phyloP scores from a whole-genome alignment of 2,888 invertebrate genomes.

The Drosophila helvetica region DNA sequence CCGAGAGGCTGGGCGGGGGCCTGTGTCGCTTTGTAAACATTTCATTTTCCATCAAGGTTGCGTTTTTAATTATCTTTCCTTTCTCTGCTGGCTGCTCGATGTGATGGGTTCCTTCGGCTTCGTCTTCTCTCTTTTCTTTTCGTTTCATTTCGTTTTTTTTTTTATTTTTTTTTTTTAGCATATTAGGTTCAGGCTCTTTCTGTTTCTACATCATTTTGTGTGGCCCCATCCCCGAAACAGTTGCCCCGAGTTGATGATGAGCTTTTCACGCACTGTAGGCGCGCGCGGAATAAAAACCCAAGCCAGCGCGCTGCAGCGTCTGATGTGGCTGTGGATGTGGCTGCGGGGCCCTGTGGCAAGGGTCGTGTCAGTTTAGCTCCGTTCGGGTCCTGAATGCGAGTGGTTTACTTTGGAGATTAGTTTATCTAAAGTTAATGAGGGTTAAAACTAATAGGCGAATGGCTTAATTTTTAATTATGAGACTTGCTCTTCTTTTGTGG shows the following conservation, averaged over 20 bases:
- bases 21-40: constrained; percentile 79
- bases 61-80: constrained; percentile 83
- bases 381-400: constrained; percentile 65
- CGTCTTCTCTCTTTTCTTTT: constrained; percentile 8
- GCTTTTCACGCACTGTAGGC: constrained; percentile 78
- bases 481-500: constrained; percentile 66
- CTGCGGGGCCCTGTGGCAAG: constrained; percentile 52
- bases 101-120: constrained; percentile 40
- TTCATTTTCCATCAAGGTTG: constrained; percentile 83
- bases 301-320: neutral
- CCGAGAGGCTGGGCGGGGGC: constrained; percentile 3
- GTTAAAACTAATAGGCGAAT: constrained; percentile 81
- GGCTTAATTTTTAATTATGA: constrained; percentile 80
- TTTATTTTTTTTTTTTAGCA: constrained; percentile 51
- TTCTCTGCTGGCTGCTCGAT: constrained; percentile 65
- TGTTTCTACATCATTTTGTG: constrained; percentile 74
- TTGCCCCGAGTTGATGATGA: constrained; percentile 71
- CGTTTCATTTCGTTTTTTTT: constrained; percentile 11
- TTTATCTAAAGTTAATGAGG: constrained; percentile 80
- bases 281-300: constrained; percentile 52
- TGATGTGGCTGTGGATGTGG: constrained; percentile 9
- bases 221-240: constrained; percentile 20
- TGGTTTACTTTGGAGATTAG: constrained; percentile 80
- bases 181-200: constrained; percentile 69
- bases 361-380: constrained; percentile 52